Evolutionary conservation across 2,113 vertebrate genomes (phyloP), one percentile per base, ranked within the genome.

Genomic region (Esox niger): DNA sequence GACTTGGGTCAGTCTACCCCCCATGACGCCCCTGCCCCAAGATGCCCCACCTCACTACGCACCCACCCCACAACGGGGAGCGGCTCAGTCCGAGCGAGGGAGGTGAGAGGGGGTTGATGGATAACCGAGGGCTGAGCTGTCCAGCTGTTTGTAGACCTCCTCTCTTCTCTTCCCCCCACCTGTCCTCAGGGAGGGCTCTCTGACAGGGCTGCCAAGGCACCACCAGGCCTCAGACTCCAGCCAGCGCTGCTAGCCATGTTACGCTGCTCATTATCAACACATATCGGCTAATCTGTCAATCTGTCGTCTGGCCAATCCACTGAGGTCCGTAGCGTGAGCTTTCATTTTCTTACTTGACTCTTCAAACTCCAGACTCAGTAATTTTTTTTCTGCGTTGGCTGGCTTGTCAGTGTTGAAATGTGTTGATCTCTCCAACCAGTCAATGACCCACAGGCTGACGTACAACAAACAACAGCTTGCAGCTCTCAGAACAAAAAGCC

Each of bases 391-490:
- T 62, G 73, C 38, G 77, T 58, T 38, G 74, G 85, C 82, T 54
- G 60, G 66, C 9, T 25, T 20, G 62, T 29, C 4, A 62, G 61
- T 81, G 81, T 84, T 68, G 77, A 89, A 89, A 87, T 13, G 6
- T 63, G 89, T 89, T 43, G 87, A 89, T 84, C 79, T 77, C 76
- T 74, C 31, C 3, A 56, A 47, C 35, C 63, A 75, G 74, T 72
- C 78, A 71, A 80, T 86, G 84, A 88, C 80, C 84, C 59, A 0
- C 33, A 62, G 71, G 72, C 62, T 73, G 73, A 76, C 62, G 78
- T 69, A 57, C 56, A 80, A 69, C 79, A 90, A 88, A 88, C 78
- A 88, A 88, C 78, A 88, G 66, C 32, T 25, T 64, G 57, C 2
- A 68, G 52, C 74, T 65, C 33, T 64, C 62, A 85, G 87, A 78